A percentile compares a stretch with the other conserved stretches of the same genome.
These are phyloP conservation scores for Myopa testacea DNA, from an alignment of 2,888 invertebrate species.

Conservation along the genomic window DNA sequence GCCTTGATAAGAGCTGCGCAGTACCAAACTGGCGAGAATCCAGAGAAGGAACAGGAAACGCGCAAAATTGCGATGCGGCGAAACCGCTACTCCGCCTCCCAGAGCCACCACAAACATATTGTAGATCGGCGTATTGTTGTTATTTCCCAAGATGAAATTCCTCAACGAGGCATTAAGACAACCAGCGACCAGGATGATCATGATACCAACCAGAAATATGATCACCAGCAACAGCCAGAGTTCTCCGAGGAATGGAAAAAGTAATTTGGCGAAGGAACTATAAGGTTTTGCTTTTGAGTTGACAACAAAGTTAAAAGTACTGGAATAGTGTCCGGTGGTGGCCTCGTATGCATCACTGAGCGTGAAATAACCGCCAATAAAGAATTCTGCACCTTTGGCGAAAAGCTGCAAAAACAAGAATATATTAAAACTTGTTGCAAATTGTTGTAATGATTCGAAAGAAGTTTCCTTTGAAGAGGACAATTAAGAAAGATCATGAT, in stretches of 20 bases:
- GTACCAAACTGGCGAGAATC: constrained; percentile 51
- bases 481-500: no score
- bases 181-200: constrained; percentile 8
- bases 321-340: constrained; percentile 48
- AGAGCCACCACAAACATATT: constrained; percentile 50
- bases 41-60: constrained; percentile 54
- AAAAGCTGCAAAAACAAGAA: constrained; percentile 47
- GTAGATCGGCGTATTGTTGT: constrained; percentile 48
- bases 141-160: constrained; percentile 50
- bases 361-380: constrained; percentile 50
- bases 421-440: constrained; percentile 1
- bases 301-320: constrained; percentile 47
- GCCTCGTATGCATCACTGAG: constrained; percentile 46
- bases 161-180: constrained; percentile 30
- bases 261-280: constrained; percentile 47
- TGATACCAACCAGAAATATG: constrained; percentile 46
- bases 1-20: constrained; percentile 54
- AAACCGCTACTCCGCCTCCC: constrained; percentile 52
- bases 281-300: constrained; percentile 45
- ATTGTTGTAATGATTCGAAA: no score
- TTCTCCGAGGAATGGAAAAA: constrained; percentile 48
- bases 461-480: no score
- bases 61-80: constrained; percentile 46
- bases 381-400: constrained; percentile 48
- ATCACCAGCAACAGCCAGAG: constrained; percentile 48